These are phyloP conservation scores for Palloptera scutellata DNA, from an alignment of 2,888 invertebrate genomes.

Conservation along the genomic window DNA sequence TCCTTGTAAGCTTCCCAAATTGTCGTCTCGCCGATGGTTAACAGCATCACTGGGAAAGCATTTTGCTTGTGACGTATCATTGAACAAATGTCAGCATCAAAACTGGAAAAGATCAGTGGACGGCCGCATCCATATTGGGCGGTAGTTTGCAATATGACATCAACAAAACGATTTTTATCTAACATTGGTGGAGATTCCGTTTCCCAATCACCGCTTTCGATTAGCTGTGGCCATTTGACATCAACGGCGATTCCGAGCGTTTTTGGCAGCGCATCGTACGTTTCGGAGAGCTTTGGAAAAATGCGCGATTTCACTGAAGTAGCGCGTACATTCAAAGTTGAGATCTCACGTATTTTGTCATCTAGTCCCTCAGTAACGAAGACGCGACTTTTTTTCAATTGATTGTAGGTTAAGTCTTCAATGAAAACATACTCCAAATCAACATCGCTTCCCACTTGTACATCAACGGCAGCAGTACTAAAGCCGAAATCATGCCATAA, in stretches of 20 bases:
- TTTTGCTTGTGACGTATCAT: constrained; percentile 95
- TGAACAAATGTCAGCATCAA: constrained; percentile 94
- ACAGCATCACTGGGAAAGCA: constrained; percentile 92
- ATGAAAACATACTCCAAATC: constrained; percentile 91
- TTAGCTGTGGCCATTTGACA: constrained; percentile 94
- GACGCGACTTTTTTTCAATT: constrained; percentile 86
- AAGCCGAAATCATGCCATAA: constrained; percentile 91
- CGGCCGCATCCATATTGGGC: constrained; percentile 80
- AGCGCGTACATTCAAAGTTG: constrained; percentile 80
- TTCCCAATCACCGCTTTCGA: constrained; percentile 83
- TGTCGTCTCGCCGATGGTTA: constrained; percentile 62
- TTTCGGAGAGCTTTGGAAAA: constrained; percentile 88
- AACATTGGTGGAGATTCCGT: constrained; percentile 71
- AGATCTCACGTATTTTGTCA: constrained; percentile 67
- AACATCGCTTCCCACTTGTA: constrained; percentile 73
- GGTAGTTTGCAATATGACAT: constrained; percentile 81
- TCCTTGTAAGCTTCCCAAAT: constrained; percentile 77
- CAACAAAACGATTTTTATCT: constrained; percentile 91
- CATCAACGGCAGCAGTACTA: constrained; percentile 72
- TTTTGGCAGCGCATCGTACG: constrained; percentile 77
- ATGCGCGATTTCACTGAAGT: constrained; percentile 70
- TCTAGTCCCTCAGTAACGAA: constrained; percentile 77
- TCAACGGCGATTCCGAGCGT: constrained; percentile 95
- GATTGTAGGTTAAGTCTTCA: constrained; percentile 88
- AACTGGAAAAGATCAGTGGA: constrained; percentile 90